Percentiles rank a stretch among this genome's conserved stretches.
phyloP scores from a whole-genome alignment of 2,888 invertebrate genomes.

The Diarsia brunnea region DNA sequence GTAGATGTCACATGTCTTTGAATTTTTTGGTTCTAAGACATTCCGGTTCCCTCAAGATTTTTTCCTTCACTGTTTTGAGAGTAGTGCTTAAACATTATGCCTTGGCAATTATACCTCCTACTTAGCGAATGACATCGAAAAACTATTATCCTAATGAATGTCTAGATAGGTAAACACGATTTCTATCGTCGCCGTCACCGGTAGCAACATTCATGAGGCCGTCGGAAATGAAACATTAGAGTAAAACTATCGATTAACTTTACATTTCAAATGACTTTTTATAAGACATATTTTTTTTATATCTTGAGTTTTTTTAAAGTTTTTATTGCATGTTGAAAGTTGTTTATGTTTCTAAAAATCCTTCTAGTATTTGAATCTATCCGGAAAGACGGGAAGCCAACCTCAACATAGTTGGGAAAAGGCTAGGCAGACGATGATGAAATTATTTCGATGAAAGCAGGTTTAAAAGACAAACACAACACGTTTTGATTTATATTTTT shows the following conservation, averaged over 20 bases:
- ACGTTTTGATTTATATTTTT: neutral
- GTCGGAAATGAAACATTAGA: neutral
- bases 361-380: neutral
- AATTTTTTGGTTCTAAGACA: too few species aligned
- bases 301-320: neutral
- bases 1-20: too few species aligned
- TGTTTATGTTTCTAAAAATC: neutral
- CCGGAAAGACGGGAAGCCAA: too few species aligned
- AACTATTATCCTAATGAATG: slow-evolving; percentile 5
- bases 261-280: slow-evolving; percentile 22
- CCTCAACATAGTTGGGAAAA: too few species aligned
- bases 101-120: neutral
- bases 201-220: neutral
- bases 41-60: too few species aligned
- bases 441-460: neutral
- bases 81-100: too few species aligned
- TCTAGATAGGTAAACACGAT: slow-evolving; percentile 7
- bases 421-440: too few species aligned
- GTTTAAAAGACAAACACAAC: neutral
- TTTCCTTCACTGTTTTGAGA: too few species aligned
- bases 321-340: neutral
- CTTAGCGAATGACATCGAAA: slow-evolving; percentile 4
- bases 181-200: neutral
- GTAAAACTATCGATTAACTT: slow-evolving; percentile 6
- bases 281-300: neutral